phyloP scores from a whole-genome alignment of 2,888 invertebrate species.

The Drosophila pseudotalamancana region DNA sequence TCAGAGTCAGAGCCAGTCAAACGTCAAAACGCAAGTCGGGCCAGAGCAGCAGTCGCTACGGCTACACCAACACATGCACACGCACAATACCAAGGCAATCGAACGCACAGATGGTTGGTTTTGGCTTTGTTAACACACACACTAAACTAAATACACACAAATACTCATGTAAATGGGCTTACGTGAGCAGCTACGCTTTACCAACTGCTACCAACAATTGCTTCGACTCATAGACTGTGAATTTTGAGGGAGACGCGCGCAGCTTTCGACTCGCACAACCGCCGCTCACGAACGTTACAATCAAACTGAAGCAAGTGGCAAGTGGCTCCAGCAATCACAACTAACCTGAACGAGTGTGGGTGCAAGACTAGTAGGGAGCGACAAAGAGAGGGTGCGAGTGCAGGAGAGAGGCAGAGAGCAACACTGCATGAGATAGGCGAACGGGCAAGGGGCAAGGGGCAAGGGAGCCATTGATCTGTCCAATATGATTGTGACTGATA shows the following conservation, averaged over 20 bases:
- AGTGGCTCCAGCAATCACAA: slow-evolving; percentile 17
- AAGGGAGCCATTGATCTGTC: neutral
- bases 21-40: slow-evolving; percentile 52
- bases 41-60: slow-evolving; percentile 21
- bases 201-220: slow-evolving; percentile 67
- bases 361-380: slow-evolving; percentile 1
- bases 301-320: slow-evolving; percentile 60
- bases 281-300: slow-evolving; percentile 57
- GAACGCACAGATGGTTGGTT: slow-evolving; percentile 34
- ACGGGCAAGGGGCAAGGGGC: neutral
- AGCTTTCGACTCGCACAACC: slow-evolving; percentile 59
- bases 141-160: neutral
- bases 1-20: slow-evolving; percentile 34
- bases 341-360: slow-evolving; percentile 30
- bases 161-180: slow-evolving; percentile 22
- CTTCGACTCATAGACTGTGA: slow-evolving; percentile 53
- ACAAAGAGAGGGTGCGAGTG: slow-evolving; percentile 2
- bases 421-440: neutral
- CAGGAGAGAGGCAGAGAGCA: neutral
- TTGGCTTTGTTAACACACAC: slow-evolving; percentile 49
- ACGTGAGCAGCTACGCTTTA: slow-evolving; percentile 35
- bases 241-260: slow-evolving; percentile 60
- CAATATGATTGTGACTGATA: neutral
- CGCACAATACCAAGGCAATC: slow-evolving; percentile 23
- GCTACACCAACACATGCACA: slow-evolving; percentile 47